phyloP scores from a whole-genome alignment of 2,797 vertebrate species.

The Tragelaphus eurycerus region DNA sequence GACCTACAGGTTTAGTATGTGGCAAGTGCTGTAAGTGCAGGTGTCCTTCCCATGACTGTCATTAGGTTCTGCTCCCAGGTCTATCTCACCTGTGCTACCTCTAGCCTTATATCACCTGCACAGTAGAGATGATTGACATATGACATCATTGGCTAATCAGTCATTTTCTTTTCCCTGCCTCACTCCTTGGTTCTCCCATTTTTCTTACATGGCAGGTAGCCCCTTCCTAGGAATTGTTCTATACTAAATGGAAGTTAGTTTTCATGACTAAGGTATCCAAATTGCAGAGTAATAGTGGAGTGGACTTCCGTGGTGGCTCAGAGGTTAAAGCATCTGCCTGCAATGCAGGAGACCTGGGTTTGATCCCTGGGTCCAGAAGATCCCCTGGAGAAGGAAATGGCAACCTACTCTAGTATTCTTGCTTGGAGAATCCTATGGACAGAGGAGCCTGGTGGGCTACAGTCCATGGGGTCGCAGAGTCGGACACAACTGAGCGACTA shows the following conservation, averaged over 20 bases:
- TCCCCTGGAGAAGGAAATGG: too few species aligned
- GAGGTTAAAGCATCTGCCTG: too few species aligned
- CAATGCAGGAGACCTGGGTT: too few species aligned
- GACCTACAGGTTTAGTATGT: too few species aligned
- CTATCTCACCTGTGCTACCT: not conserved
- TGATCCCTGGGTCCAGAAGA: fast-evolving
- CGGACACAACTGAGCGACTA: too few species aligned
- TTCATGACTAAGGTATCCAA: not conserved
- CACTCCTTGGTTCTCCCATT: not conserved
- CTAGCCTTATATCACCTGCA: not conserved
- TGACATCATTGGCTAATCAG: not conserved
- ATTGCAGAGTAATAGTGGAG: not conserved
- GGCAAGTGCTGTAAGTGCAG: not conserved
- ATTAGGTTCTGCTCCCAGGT: not conserved
- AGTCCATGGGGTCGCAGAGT: too few species aligned
- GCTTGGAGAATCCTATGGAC: too few species aligned
- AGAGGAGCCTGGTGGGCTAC: too few species aligned
- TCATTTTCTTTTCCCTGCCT: not conserved
- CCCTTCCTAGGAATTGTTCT: not conserved
- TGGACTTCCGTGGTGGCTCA: too few species aligned
- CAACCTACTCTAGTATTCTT: too few species aligned
- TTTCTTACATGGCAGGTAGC: not conserved
- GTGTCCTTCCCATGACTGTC: not conserved
- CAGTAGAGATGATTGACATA: not conserved
- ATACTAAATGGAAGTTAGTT: not conserved